These are phyloP conservation scores for Bembecia ichneumoniformis DNA, from an alignment of 2,888 invertebrate species.

Conservation along the genomic window DNA sequence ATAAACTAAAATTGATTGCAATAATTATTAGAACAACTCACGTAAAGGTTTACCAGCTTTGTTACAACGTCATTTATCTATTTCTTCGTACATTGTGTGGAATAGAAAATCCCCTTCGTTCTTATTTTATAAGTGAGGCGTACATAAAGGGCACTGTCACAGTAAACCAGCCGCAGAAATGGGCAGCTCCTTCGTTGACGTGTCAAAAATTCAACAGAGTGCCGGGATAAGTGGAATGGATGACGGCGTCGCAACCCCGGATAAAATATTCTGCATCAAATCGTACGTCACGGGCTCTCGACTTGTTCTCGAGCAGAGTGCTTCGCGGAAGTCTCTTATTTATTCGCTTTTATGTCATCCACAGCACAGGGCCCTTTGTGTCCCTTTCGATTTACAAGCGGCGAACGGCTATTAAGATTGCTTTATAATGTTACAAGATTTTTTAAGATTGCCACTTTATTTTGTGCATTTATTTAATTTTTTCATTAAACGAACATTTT, in stretches of 20 bases:
- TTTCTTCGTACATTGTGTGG: slow-evolving; percentile 7
- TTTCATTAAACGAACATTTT: background rate
- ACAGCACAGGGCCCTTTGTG: slow-evolving; percentile 51
- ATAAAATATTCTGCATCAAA: slow-evolving; percentile 70
- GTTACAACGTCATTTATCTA: too few species aligned
- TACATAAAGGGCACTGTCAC: slow-evolving; percentile 56
- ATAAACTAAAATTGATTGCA: too few species aligned
- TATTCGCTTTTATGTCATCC: slow-evolving; percentile 62
- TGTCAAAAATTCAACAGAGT: slow-evolving; percentile 70
- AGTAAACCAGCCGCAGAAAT: slow-evolving; percentile 61
- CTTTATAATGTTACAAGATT: background rate
- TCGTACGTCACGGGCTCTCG: slow-evolving; percentile 67
- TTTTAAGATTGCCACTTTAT: background rate
- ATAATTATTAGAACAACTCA: too few species aligned
- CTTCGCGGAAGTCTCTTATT: slow-evolving; percentile 65
- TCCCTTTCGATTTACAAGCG: slow-evolving; percentile 47
- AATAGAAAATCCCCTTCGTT: slow-evolving; percentile 17
- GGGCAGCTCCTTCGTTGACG: slow-evolving; percentile 50
- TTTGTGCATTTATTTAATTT: background rate
- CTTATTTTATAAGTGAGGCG: slow-evolving; percentile 37
- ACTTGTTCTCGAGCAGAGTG: slow-evolving; percentile 61
- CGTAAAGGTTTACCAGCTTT: too few species aligned
- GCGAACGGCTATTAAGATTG: slow-evolving; percentile 23
- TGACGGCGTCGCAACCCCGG: slow-evolving; percentile 51
- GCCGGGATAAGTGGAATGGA: slow-evolving; percentile 69